Evolutionary conservation across 2,113 vertebrate species (phyloP).

Genomic region (Pelvicachromis taeniatus): DNA sequence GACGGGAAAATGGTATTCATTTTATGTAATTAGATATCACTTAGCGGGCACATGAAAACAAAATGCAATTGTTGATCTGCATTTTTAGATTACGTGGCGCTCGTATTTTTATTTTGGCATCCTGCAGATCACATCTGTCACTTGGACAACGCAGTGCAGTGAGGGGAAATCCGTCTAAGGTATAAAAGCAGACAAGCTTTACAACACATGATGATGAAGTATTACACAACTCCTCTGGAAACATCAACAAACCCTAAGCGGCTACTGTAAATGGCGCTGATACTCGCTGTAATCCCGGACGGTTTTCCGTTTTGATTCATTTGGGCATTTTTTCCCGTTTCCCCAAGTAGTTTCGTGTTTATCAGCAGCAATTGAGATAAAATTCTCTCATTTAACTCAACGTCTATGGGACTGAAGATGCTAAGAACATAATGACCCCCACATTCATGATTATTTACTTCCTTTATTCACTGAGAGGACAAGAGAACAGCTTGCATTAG

Average conservation of each 20-base stretch:
- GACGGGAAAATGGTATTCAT: neutral
- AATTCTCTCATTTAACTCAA: conserved; percentile 57
- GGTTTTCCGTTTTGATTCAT: conserved; percentile 30
- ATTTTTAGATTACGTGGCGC: neutral
- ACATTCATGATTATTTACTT: conserved; percentile 58
- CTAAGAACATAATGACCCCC: conserved; percentile 55
- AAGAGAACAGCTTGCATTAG: conserved; percentile 57
- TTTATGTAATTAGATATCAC: neutral
- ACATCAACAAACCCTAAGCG: conserved; percentile 18
- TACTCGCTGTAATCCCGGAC: conserved; percentile 12
- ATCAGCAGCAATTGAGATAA: conserved; percentile 65
- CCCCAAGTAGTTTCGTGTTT: conserved; percentile 38
- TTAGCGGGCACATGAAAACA: neutral
- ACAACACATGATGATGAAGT: conserved; percentile 17
- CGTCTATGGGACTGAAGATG: conserved; percentile 41
- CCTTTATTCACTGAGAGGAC: conserved; percentile 42
- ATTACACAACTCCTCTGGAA: neutral
- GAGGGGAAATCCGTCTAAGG: neutral
- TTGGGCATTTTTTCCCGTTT: conserved; percentile 45
- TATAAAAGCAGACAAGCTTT: neutral
- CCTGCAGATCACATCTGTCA: neutral
- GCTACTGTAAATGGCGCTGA: conserved; percentile 18
- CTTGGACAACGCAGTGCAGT: neutral
- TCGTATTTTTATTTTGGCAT: neutral
- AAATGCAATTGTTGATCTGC: neutral